Base-by-base conservation (phyloP, 1,140 invertebrate species). In the Melitaea cinxia region DNA sequence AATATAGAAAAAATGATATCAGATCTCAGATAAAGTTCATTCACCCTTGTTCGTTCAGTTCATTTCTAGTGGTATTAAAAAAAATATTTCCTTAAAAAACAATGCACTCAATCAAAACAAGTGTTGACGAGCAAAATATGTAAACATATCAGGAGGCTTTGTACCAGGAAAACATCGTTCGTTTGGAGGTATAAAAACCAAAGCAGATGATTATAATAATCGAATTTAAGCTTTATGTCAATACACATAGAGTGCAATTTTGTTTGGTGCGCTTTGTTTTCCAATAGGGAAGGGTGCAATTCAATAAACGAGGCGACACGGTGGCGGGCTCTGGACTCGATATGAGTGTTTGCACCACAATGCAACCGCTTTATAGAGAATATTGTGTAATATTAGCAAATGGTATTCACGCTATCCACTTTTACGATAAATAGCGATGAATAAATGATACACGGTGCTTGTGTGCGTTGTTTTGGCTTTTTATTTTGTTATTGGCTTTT, bases 261-360 rank as follows among this genome's bases (percentile, higher is more conserved):
- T 19, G 15, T 2, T 55, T 14, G 23, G 33, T 21, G 33, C 55
- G 28, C n/a, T n/a, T n/a, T n/a, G n/a, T n/a, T 55, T 60, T 52
- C 14, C 49, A 14, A 14, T 37, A 52, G 57, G 57, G 64, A 35
- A 49, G 58, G 61, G 57, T 70, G 67, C 57, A 52, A 70, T 74
- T 71, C 68, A 74, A 71, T 74, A 70, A 70, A 66, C 17, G 54
- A 59, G 72, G 72, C 72, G 72, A 71, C 72, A 55, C 58, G 52
- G 59, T 60, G 72, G 63, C 72, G 63, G 55, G 55, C 24, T 37
- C 23, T 62, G 64, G 52, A 70, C 60, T 58, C 65, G 65, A 70
- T 73, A 70, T 67, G 64, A 73, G 24, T 68, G 70, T 68, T 71
- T 67, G 39, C 52, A 70, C 42, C 42, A 23, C 42, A 57, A 30